Percentiles rank a stretch among this genome's conserved stretches.
phyloP scores from a whole-genome alignment of 2,113 vertebrate genomes.

The Bombycilla garrulus region DNA sequence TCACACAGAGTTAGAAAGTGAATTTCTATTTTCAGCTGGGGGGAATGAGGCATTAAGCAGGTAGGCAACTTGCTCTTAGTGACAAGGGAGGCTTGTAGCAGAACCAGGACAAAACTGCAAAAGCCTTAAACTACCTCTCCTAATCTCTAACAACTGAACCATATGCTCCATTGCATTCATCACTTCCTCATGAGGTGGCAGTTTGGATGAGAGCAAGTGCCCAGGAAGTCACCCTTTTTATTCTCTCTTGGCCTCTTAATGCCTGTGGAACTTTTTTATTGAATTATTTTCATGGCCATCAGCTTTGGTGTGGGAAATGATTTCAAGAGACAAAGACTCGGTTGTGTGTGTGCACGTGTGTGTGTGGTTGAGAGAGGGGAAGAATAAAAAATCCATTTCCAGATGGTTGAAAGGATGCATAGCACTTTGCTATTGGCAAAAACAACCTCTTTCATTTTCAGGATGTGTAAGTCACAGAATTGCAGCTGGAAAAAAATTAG shows the following conservation, averaged over 20 bases:
- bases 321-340: slow-evolving; percentile 37
- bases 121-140: background rate
- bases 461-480: slow-evolving; percentile 57
- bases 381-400: slow-evolving; percentile 64
- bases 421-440: slow-evolving; percentile 69
- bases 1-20: background rate
- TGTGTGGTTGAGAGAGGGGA: slow-evolving; percentile 24
- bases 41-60: background rate
- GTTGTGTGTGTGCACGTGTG: slow-evolving; percentile 6
- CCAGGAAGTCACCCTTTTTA: slow-evolving; percentile 27
- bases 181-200: slow-evolving; percentile 31
- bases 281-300: slow-evolving; percentile 24
- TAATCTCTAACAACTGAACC: background rate
- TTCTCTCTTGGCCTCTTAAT: background rate
- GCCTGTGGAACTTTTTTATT: slow-evolving; percentile 19
- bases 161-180: background rate
- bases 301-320: slow-evolving; percentile 37
- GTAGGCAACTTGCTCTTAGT: background rate
- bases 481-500: slow-evolving; percentile 61
- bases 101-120: background rate
- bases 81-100: background rate
- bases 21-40: background rate
- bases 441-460: slow-evolving; percentile 63
- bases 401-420: slow-evolving; percentile 66
- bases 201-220: slow-evolving; percentile 32